Conservation (phyloP, 2,888 invertebrate genomes). For the Megaustenia siamemsis region DNA sequence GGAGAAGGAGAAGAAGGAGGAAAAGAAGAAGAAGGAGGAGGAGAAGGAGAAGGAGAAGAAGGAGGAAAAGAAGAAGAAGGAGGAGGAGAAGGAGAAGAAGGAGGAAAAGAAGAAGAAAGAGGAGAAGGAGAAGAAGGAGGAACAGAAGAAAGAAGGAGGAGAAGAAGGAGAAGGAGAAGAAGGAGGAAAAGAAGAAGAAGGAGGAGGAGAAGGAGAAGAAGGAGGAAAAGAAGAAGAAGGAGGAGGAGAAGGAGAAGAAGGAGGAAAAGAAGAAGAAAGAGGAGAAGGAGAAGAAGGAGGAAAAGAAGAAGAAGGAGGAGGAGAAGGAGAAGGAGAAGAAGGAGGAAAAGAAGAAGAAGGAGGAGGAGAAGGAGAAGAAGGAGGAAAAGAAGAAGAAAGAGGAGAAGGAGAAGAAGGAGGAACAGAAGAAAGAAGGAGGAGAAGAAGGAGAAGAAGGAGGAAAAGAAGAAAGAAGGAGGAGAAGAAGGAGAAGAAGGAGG, state of each 20-base stretch:
- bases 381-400: background rate
- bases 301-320: background rate
- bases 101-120: conserved; percentile 20
- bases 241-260: background rate
- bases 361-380: background rate
- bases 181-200: background rate
- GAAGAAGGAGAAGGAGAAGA: conserved; percentile 8
- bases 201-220: background rate
- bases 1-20: background rate
- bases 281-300: background rate
- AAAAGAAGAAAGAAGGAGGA: background rate
- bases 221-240: background rate
- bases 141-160: too few relatives aligned
- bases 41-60: conserved; percentile 2
- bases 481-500: background rate
- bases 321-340: background rate
- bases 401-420: too few relatives aligned
- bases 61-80: background rate
- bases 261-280: background rate
- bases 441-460: background rate
- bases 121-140: background rate
- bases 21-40: background rate
- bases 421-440: background rate
- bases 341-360: background rate
- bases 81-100: conserved; percentile 7